Base-by-base conservation (phyloP, 2,113 vertebrate genomes). In the Ceyx margarethae region DNA sequence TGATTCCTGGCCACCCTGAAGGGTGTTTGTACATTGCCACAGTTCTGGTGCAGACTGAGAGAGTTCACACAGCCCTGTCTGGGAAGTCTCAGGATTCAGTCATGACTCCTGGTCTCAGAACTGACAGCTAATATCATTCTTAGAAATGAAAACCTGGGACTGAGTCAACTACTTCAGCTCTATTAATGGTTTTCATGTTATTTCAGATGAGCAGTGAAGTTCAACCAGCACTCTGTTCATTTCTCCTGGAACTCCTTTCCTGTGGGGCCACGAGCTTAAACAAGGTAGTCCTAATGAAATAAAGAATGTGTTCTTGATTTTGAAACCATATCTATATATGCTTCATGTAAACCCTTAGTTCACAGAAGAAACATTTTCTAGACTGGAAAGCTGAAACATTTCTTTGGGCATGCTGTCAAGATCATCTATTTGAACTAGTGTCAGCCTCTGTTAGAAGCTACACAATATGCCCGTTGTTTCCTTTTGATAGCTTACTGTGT, bases 401-500 rank as follows among this genome's bases (percentile, higher is more conserved):
- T 56, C 83, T 79, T 79, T 90, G 69, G 78, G 73, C 91, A 64
- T 57, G 69, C 81, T 94, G 93, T 94, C 90, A 94, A 92, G 54
- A 92, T 81, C 78, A 85, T 91, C 83, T 93, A 3, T 95, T 67
- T 94, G 82, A 97, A 78, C 31, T 78, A 54, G 53, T 60, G 85
- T 89, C 76, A 96, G 53, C 48, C 94, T 31, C 86, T 93, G 56
- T 81, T 77, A 72, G 65, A 96, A 92, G 71, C 81, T 94, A 45
- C n/a, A 91, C 56, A 84, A 94, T 81, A 84, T 2, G 11, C 50
- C 43, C 26, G 66, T 95, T 92, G 88, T 88, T 86, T 64, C 58
- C 71, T 78, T 45, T 65, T 2, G 2, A 21, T 54, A 74, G 75
- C 90, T 94, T 95, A 68, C 79, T 86, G 62, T 87, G 54, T 76